Evolutionary conservation across 2,797 vertebrate species (phyloP).

Genomic region (Anolis apletophallus): DNA sequence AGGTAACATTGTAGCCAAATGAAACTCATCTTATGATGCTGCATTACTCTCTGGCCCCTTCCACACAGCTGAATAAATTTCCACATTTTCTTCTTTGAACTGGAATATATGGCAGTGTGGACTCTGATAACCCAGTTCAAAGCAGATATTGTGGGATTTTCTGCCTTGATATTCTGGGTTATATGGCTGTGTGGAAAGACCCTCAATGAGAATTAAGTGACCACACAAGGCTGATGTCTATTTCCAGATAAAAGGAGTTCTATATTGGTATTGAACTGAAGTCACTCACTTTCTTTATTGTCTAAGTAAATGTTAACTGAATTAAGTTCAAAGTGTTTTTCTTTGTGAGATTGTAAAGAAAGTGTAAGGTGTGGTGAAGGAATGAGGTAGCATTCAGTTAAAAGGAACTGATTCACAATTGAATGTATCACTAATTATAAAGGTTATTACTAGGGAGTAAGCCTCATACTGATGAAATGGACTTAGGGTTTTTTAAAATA

Average conservation of each 20-base stretch:
- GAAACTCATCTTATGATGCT: conserved; percentile 66
- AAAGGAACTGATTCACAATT: not conserved
- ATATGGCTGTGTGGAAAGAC: too few relatives aligned
- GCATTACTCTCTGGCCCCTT: conserved; percentile 52
- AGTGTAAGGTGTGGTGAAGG: not conserved
- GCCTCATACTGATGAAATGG: not conserved
- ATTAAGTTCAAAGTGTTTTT: not conserved
- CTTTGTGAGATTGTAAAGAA: conserved; percentile 3
- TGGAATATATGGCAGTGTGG: too few relatives aligned
- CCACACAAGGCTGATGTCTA: conserved; percentile 67
- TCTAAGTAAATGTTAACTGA: not conserved
- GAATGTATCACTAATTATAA: conserved; percentile 3
- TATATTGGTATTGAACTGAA: not conserved
- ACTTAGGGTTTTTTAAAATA: not conserved
- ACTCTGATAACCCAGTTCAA: too few relatives aligned
- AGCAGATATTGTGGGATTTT: too few relatives aligned
- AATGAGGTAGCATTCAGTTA: not conserved
- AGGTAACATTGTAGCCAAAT: conserved; percentile 69
- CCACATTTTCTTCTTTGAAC: too few relatives aligned
- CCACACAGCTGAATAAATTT: too few relatives aligned
- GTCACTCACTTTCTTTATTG: conserved; percentile 8
- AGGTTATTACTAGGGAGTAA: not conserved
- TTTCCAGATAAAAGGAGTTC: conserved; percentile 59
- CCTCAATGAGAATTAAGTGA: conserved; percentile 63
- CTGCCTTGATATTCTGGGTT: too few relatives aligned